Percentiles rank a stretch among this genome's conserved stretches.
Evolutionary conservation across 2,888 invertebrate species (phyloP).

Genomic region (Uropetala carovei): DNA sequence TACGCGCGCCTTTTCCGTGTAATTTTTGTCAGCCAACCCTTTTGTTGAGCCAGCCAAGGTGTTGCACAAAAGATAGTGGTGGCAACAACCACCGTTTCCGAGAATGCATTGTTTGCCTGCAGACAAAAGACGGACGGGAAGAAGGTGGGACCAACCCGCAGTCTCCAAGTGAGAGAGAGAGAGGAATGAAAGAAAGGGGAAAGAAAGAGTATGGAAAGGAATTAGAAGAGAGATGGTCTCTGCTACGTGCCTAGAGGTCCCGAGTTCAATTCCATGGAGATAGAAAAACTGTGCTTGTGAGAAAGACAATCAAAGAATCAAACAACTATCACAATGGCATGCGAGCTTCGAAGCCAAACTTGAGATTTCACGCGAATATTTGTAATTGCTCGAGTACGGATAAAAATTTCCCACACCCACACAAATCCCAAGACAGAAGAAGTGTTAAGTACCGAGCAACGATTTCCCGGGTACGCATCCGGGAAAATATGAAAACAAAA

Average conservation of each 20-base stretch:
- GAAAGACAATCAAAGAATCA: too few relatives aligned
- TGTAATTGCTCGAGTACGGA: too few relatives aligned
- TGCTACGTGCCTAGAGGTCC: not conserved
- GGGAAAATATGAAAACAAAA: too few relatives aligned
- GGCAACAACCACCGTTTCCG: conserved; percentile 17
- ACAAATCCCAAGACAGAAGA: too few relatives aligned
- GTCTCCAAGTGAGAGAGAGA: not conserved
- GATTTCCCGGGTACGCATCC: too few relatives aligned
- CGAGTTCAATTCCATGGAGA: not conserved
- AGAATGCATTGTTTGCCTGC: conserved; percentile 30
- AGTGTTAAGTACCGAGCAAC: too few relatives aligned
- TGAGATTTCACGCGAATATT: too few relatives aligned
- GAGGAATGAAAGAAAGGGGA: not conserved
- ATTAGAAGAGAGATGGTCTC: not conserved
- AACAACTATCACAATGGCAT: too few relatives aligned
- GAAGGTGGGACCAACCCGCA: not conserved
- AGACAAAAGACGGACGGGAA: conserved; percentile 31
- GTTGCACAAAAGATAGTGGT: conserved; percentile 25
- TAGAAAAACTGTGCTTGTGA: too few relatives aligned
- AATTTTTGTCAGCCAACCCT: conserved; percentile 41
- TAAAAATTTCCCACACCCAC: too few relatives aligned
- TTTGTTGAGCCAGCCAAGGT: conserved; percentile 25
- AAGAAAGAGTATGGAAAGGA: too few relatives aligned
- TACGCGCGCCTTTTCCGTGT: conserved; percentile 30
- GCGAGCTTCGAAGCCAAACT: too few relatives aligned